A percentile compares a stretch with the other conserved stretches of the same genome.
Evolutionary conservation across 2,797 vertebrate species (phyloP).

Genomic region (Crypturellus tataupa): DNA sequence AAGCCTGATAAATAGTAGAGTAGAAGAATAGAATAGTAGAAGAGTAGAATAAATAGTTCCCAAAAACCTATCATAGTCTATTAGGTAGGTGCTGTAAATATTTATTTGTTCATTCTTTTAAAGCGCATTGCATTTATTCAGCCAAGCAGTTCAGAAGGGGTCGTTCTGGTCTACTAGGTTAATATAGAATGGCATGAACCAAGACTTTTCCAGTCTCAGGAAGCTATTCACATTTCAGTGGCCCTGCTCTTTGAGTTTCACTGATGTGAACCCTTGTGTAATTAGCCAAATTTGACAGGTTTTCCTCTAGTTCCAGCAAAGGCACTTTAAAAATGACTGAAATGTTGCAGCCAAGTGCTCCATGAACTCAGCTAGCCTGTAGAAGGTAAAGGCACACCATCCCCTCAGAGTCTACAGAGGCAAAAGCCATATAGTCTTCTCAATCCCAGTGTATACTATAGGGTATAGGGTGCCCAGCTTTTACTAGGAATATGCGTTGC

Average conservation of each 20-base stretch:
- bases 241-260: not conserved
- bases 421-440: not conserved
- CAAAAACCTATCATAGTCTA: slow-evolving; percentile 16
- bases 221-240: not conserved
- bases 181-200: not conserved
- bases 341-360: not conserved
- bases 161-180: not conserved
- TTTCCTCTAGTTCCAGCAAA: not conserved
- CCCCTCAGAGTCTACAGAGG: not conserved
- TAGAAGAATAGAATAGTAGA: not conserved
- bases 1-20: slow-evolving; percentile 11
- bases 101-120: not conserved
- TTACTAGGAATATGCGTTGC: not conserved
- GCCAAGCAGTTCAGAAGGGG: not conserved
- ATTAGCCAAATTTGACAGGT: not conserved
- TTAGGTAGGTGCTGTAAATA: slow-evolving; percentile 23
- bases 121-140: not conserved
- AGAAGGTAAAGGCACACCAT: not conserved
- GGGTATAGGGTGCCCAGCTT: not conserved
- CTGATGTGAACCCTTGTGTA: not conserved
- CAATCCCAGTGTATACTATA: not conserved
- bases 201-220: not conserved
- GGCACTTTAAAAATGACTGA: not conserved
- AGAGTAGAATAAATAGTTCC: not conserved
- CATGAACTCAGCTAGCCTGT: not conserved